Evolutionary conservation across 2,797 vertebrate genomes (phyloP).

Genomic region (Mallotus villosus): DNA sequence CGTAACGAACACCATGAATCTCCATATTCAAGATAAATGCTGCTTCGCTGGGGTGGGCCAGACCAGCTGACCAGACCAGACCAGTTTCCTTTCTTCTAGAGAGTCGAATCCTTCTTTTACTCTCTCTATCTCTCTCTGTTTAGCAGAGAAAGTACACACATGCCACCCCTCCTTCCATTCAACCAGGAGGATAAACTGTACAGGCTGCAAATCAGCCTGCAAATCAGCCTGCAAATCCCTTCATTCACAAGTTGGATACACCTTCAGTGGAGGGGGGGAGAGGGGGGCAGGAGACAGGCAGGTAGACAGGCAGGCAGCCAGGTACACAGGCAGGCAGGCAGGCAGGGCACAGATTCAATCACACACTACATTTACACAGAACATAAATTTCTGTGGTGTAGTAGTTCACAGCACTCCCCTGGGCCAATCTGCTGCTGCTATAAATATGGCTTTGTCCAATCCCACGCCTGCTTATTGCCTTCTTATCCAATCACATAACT

Average conservation of each 20-base stretch:
- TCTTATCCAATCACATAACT: not conserved
- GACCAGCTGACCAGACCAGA: too few species aligned
- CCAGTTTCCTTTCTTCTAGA: too few species aligned
- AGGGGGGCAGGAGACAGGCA: not conserved
- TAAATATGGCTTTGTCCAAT: slow-evolving; percentile 8
- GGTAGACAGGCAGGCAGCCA: not conserved
- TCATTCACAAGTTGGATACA: not conserved
- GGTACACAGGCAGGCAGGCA: not conserved
- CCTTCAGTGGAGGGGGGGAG: not conserved
- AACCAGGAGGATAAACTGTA: not conserved
- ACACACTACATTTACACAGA: too few species aligned
- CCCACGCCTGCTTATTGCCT: not conserved
- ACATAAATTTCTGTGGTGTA: not conserved
- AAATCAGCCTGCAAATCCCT: not conserved
- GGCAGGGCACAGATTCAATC: not conserved
- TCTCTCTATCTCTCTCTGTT: not conserved
- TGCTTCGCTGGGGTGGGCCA: too few species aligned
- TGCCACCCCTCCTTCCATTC: not conserved
- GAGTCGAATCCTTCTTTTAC: too few species aligned
- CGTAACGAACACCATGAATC: too few species aligned
- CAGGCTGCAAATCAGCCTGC: not conserved
- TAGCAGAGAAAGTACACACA: not conserved
- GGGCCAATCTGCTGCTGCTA: not conserved
- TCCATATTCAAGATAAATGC: too few species aligned
- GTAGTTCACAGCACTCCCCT: not conserved